Evolutionary conservation across 2,888 invertebrate species (phyloP).

Genomic region (Hirtodrosophila duncani): DNA sequence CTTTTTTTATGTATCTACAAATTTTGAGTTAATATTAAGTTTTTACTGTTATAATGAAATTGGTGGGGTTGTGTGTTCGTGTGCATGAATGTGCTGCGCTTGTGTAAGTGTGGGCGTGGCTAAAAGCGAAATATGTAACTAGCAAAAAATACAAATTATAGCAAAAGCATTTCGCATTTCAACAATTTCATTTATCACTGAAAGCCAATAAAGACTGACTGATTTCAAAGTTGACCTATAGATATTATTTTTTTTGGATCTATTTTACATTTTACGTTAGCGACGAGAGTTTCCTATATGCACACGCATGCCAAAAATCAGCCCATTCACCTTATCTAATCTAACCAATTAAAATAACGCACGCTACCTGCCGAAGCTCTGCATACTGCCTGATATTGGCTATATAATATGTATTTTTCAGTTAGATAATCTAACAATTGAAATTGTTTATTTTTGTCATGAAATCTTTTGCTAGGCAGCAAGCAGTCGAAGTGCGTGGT

Average conservation of each 20-base stretch:
- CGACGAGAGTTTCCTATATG: no score
- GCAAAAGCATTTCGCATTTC: no score
- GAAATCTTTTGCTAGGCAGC: constrained; percentile 19
- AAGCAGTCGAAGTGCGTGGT: constrained; percentile 23
- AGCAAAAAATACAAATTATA: no score
- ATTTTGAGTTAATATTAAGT: constrained; percentile 46
- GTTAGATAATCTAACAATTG: constrained; percentile 30
- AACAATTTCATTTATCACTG: no score
- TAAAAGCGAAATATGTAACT: constrained; percentile 5
- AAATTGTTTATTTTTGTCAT: constrained; percentile 27
- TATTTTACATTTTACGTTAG: no score
- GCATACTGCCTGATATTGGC: no score
- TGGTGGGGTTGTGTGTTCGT: not conserved
- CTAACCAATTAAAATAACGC: constrained; percentile 24
- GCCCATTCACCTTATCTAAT: constrained; percentile 24
- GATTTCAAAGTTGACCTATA: no score
- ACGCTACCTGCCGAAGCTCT: constrained; percentile 1
- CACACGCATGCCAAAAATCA: constrained; percentile 6
- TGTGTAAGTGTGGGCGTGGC: constrained; percentile 4
- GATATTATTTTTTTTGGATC: no score
- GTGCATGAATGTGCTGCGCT: constrained; percentile 3
- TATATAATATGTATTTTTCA: no score
- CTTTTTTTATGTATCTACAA: constrained; percentile 32
- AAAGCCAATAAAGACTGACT: no score
- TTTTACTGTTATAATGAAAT: constrained; percentile 53